Conservation (phyloP, 2,797 vertebrate genomes). For the Rallus crepitans region DNA sequence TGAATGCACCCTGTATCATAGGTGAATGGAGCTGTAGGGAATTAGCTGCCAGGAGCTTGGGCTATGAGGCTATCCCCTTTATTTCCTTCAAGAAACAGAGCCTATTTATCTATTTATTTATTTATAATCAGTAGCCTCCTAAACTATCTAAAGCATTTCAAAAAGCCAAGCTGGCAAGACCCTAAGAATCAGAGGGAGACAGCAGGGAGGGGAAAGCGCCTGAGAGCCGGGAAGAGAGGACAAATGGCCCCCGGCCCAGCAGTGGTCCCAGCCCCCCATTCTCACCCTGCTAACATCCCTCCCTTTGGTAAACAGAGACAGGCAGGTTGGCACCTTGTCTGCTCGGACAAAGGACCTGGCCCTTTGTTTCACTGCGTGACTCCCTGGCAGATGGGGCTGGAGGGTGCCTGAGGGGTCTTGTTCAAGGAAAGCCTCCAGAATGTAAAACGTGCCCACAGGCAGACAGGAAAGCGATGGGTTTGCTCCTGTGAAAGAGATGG, state of each 20-base stretch:
- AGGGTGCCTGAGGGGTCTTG: constrained; percentile 62
- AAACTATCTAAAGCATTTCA: constrained; percentile 10
- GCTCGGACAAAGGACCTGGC: constrained; percentile 60
- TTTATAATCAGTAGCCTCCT: background rate
- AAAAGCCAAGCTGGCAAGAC: background rate
- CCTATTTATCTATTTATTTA: background rate
- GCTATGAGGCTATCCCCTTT: background rate
- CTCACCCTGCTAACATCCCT: constrained; percentile 67
- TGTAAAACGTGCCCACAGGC: constrained; percentile 35
- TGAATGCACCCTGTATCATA: background rate
- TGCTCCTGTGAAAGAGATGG: background rate
- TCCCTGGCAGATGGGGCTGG: constrained; percentile 59
- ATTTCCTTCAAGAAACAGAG: background rate
- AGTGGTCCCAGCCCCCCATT: constrained; percentile 53
- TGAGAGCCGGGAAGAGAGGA: constrained; percentile 38
- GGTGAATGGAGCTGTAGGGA: background rate
- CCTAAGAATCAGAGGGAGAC: background rate
- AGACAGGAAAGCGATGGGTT: background rate
- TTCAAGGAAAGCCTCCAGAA: constrained; percentile 59
- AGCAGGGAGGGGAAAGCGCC: constrained; percentile 6
- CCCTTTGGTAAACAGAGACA: constrained; percentile 65
- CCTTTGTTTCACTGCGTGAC: constrained; percentile 57
- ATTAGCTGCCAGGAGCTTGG: background rate
- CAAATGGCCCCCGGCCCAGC: constrained; percentile 56
- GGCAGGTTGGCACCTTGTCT: constrained; percentile 73